A percentile compares a stretch with the other conserved stretches of the same genome.
Evolutionary conservation across 2,113 vertebrate species (phyloP).

Genomic region (Capreolus pygargus): DNA sequence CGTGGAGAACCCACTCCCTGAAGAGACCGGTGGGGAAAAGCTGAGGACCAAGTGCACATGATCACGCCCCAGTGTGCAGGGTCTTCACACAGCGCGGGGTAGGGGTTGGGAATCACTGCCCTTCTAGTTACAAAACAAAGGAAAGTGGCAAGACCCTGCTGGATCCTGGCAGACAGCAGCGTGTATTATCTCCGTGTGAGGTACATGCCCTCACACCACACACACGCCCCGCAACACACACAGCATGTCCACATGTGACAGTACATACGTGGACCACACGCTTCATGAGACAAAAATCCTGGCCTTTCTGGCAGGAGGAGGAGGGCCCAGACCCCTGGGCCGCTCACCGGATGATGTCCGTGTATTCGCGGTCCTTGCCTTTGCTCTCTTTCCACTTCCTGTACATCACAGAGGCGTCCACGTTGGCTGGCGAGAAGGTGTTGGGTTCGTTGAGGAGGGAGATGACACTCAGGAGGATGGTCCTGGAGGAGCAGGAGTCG

Average conservation of each 20-base stretch:
- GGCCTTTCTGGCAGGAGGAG: background rate
- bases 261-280: no score
- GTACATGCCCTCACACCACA: background rate
- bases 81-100: background rate
- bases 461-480: constrained; percentile 96
- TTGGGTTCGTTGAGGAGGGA: constrained; percentile 96
- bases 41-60: background rate
- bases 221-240: background rate
- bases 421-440: constrained; percentile 96
- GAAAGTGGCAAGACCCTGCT: background rate
- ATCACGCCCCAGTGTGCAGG: background rate
- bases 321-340: background rate
- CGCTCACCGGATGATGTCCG: constrained; percentile 93
- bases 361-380: constrained; percentile 94
- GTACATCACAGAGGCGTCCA: constrained; percentile 98
- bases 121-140: background rate
- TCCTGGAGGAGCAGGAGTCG: constrained; percentile 77
- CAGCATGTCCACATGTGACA: background rate
- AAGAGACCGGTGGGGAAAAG: background rate
- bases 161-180: background rate
- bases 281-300: background rate
- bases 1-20: background rate
- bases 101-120: background rate
- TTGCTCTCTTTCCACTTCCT: constrained; percentile 97
- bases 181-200: background rate